Percentiles rank a stretch among this genome's conserved stretches.
These are phyloP conservation scores for Capitella teleta DNA, from an alignment of 1,140 invertebrate species.

Conservation along the genomic window DNA sequence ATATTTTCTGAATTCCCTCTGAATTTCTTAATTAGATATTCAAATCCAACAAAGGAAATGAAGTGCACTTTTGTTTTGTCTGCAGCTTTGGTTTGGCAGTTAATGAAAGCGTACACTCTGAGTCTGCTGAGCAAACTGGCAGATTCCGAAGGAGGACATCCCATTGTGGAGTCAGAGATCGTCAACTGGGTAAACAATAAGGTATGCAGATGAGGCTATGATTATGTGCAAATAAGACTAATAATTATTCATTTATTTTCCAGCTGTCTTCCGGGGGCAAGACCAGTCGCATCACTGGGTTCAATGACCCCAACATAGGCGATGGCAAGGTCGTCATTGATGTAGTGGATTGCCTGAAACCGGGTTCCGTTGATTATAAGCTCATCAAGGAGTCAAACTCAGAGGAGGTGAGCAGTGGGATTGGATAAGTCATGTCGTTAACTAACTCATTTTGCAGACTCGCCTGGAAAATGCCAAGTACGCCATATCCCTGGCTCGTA, in stretches of 20 bases:
- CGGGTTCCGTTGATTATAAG: conserved; percentile 88
- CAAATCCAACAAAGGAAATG: too few relatives aligned
- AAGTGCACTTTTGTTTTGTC: conserved; percentile 6
- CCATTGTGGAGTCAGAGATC: conserved; percentile 90
- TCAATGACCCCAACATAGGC: conserved; percentile 74
- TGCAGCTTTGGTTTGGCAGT: conserved; percentile 90
- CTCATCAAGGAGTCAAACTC: conserved; percentile 65
- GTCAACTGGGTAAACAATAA: conserved; percentile 95
- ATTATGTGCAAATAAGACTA: neutral
- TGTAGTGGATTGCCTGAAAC: conserved; percentile 92
- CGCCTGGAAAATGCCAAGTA: conserved; percentile 95
- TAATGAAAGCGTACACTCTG: conserved; percentile 96
- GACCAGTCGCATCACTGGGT: conserved; percentile 65
- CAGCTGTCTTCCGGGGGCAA: conserved; percentile 59
- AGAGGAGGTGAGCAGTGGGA: conserved; percentile 58
- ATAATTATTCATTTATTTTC: conserved; percentile 4
- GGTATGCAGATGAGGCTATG: conserved; percentile 39
- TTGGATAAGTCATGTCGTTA: neutral
- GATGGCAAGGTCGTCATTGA: conserved; percentile 84
- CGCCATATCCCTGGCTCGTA: conserved; percentile 93
- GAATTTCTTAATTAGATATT: too few relatives aligned
- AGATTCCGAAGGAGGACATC: conserved; percentile 43
- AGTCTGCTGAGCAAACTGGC: conserved; percentile 81
- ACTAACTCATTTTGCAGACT: conserved; percentile 52
- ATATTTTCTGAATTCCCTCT: too few relatives aligned